A percentile compares a stretch with the other conserved stretches of the same genome.
These are phyloP conservation scores for Mixornis gularis DNA, from an alignment of 2,113 vertebrate genomes.

Conservation along the genomic window DNA sequence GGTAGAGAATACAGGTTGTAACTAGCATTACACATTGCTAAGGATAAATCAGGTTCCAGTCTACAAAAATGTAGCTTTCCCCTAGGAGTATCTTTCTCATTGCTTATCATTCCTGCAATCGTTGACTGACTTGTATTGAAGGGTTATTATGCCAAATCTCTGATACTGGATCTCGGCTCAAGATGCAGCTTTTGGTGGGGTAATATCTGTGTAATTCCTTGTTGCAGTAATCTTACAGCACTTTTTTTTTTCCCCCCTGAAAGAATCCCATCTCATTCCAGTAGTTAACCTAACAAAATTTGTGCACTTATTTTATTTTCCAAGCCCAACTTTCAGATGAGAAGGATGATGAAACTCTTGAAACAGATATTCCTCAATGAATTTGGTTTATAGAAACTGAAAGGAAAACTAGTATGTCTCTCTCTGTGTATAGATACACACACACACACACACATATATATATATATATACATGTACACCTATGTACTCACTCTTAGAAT, in stretches of 20 bases:
- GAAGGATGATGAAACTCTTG: not conserved
- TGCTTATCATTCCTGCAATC: not conserved
- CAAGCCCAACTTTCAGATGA: not conserved
- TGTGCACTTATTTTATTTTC: not conserved
- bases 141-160: not conserved
- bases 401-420: not conserved
- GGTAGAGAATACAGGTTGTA: not conserved
- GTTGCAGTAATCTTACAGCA: not conserved
- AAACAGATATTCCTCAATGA: not conserved
- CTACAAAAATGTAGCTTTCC: not conserved
- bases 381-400: not conserved
- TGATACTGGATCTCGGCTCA: not conserved
- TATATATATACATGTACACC: not conserved
- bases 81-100: not conserved
- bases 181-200: not conserved
- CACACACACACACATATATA: too few relatives aligned
- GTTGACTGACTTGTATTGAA: not conserved
- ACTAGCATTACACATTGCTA: not conserved
- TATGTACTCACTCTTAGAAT: not conserved
- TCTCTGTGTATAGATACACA: fast-evolving
- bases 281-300: not conserved
- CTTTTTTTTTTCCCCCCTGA: not conserved
- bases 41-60: not conserved
- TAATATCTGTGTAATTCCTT: not conserved
- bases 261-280: not conserved